Evolutionary conservation across 1,140 invertebrate species (phyloP).

Genomic region (Gonatopus flavifemur): DNA sequence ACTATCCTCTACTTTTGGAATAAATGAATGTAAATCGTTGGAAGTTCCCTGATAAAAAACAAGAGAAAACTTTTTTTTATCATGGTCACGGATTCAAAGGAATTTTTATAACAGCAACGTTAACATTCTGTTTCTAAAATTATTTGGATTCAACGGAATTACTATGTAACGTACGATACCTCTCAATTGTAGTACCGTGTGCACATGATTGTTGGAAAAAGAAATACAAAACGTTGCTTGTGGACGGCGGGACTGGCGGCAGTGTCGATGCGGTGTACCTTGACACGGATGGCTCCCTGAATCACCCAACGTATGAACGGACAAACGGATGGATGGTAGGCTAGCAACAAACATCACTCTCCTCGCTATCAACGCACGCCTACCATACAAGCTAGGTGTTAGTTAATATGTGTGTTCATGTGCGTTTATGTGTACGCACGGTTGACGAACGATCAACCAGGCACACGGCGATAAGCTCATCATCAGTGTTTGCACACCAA

Average conservation of each 20-base stretch:
- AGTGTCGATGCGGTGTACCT: conserved; percentile 56
- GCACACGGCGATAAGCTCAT: conserved; percentile 46
- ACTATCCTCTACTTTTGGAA: no score
- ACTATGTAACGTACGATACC: no score
- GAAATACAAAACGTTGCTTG: conserved; percentile 49
- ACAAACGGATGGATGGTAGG: no score
- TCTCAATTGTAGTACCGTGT: no score
- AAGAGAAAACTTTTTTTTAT: no score
- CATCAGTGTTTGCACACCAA: conserved; percentile 33
- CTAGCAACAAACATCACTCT: conserved; percentile 52
- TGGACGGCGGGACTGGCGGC: no score
- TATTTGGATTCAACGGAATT: no score
- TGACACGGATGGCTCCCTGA: conserved; percentile 60
- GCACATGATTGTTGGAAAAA: conserved; percentile 37
- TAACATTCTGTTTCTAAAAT: no score
- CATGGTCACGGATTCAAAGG: no score
- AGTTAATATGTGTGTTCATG: conserved; percentile 6
- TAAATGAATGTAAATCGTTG: no score
- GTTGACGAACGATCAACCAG: conserved; percentile 17
- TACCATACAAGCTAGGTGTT: conserved; percentile 25
- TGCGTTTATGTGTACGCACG: conserved; percentile 1
- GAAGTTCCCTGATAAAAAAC: no score
- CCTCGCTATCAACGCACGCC: conserved; percentile 55
- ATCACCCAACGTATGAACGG: conserved; percentile 53
- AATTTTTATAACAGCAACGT: no score